Evolutionary conservation across 2,888 invertebrate species (phyloP), one percentile per base, ranked within the genome.

Genomic region (Torymus auratus): DNA sequence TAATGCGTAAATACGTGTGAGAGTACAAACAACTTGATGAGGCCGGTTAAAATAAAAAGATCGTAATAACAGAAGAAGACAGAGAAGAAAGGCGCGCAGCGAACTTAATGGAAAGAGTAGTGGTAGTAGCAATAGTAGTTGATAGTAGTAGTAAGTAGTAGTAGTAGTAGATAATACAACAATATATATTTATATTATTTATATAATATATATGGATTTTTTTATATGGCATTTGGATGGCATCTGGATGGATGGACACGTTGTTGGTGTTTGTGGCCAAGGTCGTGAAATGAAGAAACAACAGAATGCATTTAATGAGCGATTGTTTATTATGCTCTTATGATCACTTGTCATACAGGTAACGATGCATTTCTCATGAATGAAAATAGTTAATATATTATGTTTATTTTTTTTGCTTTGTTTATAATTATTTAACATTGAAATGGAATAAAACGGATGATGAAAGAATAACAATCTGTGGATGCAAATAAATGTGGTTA

Each of bases 271-370:
- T 78, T 81, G 88, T 88, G 89, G 89, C 88, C 87, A 85, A 86
- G 90, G 89, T 90, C 85, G 90, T 90, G 91, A 91, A 91, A 91
- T 91, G 91, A 91, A 91, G 86, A 91, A 83, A 91, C 91, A 91
- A 91, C 91, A 90, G 85, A 90, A 91, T 91, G 91, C 91, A 90
- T 90, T 91, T 91, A 90, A 91, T 91, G 91, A 91, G 91, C 90
- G 91, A 91, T 90, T 91, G 91, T 91, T 91, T 91, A 91, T 91
- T 91, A 91, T 91, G 91, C 91, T 91, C 91, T 91, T 89, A 90
- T 91, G 91, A 90, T 91, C 91, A 91, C 91, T 91, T 91, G 90
- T 91, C 91, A 89, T 91, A 91, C 91, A 91, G 91, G 91, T 91
- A 91, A 91, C 91, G 91, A 91, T 91, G 91, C 91, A 88, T 89